Evolutionary conservation across 1,140 invertebrate genomes (phyloP).

Genomic region (Apolygus lucorum): DNA sequence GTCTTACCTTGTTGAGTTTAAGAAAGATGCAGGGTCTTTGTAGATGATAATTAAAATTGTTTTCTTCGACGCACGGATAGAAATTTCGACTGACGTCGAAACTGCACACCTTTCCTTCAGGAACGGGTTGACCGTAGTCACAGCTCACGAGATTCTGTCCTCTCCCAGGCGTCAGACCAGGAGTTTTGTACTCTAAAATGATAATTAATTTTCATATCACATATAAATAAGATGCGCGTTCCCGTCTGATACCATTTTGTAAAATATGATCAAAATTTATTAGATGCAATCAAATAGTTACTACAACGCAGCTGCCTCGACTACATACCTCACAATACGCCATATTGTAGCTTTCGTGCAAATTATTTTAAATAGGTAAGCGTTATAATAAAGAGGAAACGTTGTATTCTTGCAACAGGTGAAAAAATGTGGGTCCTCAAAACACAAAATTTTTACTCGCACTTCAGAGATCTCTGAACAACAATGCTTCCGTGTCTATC

Average conservation of each 20-base stretch:
- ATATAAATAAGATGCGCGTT: not conserved
- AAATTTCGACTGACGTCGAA: conserved; percentile 52
- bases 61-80: conserved; percentile 56
- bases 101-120: conserved; percentile 58
- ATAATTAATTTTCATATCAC: too few species aligned
- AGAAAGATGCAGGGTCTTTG: conserved; percentile 46
- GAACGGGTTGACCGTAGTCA: conserved; percentile 50
- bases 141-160: conserved; percentile 59
- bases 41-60: conserved; percentile 59
- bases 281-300: conserved; percentile 5
- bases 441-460: too few species aligned
- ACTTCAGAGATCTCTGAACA: too few species aligned
- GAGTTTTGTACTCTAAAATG: conserved; percentile 54
- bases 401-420: too few species aligned
- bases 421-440: too few species aligned
- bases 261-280: not conserved
- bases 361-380: too few species aligned
- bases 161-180: conserved; percentile 53
- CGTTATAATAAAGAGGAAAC: too few species aligned
- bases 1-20: conserved; percentile 46
- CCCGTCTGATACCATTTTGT: not conserved
- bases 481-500: too few species aligned
- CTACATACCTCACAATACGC: too few species aligned
- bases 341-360: too few species aligned
- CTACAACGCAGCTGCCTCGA: too few species aligned